Evolutionary conservation across 2,797 vertebrate genomes (phyloP), one percentile per base, ranked within the genome.

Genomic region (Clarias fuscus): DNA sequence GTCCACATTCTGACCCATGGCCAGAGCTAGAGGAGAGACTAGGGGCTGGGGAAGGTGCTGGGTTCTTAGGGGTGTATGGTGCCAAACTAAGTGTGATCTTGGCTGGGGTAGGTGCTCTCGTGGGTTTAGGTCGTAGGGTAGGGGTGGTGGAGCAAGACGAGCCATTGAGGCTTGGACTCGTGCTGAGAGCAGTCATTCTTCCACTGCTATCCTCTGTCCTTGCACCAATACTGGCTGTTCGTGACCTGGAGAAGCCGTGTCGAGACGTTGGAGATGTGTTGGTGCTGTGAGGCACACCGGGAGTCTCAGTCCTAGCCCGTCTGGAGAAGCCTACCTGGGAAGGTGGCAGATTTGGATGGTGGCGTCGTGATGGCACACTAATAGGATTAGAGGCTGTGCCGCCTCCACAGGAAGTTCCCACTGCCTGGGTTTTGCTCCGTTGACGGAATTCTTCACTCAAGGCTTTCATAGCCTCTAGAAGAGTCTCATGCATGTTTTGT

Each of bases 401-500:
- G 0, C 95, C 95, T 18, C 95, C 95, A 7, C 95, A 95, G 0
- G 94, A 94, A 0, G 95, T 95, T 11, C 95, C 95, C 27, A 94
- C 95, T 0, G 96, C 94, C 89, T 96, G 96, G 78, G 95, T 95
- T 87, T 96, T 96, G 88, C 94, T 95, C 33, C 96, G 94, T 82
- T 96, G 94, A 24, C 96, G 95, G 81, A 97, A 96, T 91, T 97
- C 96, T 86, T 97, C 96, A n/a, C 96, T 97, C 11, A 97, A 90
- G 18, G 96, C 96, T 90, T 96, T 97, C 96, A 97, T 97, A 89
- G 96, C 96, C 89, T 97, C 96, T 89, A 97, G 91, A 85, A 97
- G 93, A 84, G 96, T 97, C 91, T 97, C 96, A 0, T 97, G 96
- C 96, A 97, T 97, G 93, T 97, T 95, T 93, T 97, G 96, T 7